Evolutionary conservation across 2,888 invertebrate genomes (phyloP), one percentile per base, ranked within the genome.

Genomic region (Luffia ferchaultella): DNA sequence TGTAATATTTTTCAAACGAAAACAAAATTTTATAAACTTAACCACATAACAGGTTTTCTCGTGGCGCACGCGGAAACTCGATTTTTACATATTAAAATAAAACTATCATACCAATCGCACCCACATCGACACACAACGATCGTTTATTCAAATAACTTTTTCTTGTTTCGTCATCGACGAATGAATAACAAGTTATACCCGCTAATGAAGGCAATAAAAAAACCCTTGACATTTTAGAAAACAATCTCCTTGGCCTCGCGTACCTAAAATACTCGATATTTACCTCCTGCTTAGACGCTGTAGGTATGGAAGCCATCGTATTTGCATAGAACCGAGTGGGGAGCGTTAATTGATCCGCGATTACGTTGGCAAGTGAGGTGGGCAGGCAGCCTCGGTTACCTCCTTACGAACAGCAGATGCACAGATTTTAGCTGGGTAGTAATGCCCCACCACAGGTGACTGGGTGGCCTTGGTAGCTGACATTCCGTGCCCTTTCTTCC

Each of bases 401-500:
- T n/a, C 20, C 20, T n/a, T 18, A 2, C 46, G n/a, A 46, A 15
- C 48, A 15, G 7, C 15, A 41, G 16, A 17, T 41, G 41, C 16
- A 18, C 20, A 17, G 30, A 9, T 16, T 18, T 5, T 42, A 41
- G 16, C n/a, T 43, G 20, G 49, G 43, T 42, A 18, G 20, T 48
- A 42, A 70, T 60, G 18, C 53, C 45, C 46, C 46, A 12, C 47
- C 18, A 41, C 30, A 16, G 16, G 50, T 47, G 57, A 65, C 65
- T 58, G 61, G 70, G 57, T 59, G 72, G 66, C 79, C 78, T 80
- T 78, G 76, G 64, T 54, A 64, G 59, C 68, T 75, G 71, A 71
- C 76, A 77, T 76, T 71, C 76, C 76, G 71, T 77, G 80, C 75
- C 79, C 79, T 82, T 82, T 75, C 75, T 74, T 82, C 80, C 76